Percentiles rank a stretch among this genome's conserved stretches.
Evolutionary conservation across 2,888 invertebrate genomes (phyloP).

Genomic region (Lymantria monacha): DNA sequence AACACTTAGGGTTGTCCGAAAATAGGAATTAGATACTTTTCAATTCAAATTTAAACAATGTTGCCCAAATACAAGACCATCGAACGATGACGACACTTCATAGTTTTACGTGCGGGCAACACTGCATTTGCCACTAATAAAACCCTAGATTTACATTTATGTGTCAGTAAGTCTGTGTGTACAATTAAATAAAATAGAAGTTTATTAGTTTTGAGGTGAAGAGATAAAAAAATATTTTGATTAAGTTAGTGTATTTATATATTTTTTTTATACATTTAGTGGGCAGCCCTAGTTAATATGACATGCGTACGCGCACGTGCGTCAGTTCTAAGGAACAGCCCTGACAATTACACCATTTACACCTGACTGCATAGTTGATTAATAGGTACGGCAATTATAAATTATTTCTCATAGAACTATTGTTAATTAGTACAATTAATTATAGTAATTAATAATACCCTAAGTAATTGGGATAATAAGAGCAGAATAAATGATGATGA

Average conservation of each 20-base stretch:
- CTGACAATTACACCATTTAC: background rate
- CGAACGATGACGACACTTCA: no score
- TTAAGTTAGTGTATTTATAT: no score
- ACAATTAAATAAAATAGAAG: no score
- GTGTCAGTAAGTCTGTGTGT: no score
- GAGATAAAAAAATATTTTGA: no score
- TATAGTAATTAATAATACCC: background rate
- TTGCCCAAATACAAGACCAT: background rate
- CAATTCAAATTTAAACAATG: background rate
- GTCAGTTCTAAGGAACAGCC: background rate
- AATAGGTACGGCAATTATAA: background rate
- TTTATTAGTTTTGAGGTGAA: no score
- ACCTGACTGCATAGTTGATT: background rate
- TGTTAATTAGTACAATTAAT: background rate
- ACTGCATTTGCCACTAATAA: no score
- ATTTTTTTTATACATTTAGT: no score
- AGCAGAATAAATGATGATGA: no score
- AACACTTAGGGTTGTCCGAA: background rate
- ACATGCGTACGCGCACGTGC: slow-evolving; percentile 2
- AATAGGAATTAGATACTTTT: background rate
- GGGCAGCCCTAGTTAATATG: background rate
- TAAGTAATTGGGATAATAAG: no score
- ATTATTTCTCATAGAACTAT: background rate
- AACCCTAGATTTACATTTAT: no score
- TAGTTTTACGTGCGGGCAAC: no score